These are phyloP conservation scores for Bursaphelenchus okinawaensis DNA, from an alignment of 2,888 invertebrate genomes.

Conservation along the genomic window DNA sequence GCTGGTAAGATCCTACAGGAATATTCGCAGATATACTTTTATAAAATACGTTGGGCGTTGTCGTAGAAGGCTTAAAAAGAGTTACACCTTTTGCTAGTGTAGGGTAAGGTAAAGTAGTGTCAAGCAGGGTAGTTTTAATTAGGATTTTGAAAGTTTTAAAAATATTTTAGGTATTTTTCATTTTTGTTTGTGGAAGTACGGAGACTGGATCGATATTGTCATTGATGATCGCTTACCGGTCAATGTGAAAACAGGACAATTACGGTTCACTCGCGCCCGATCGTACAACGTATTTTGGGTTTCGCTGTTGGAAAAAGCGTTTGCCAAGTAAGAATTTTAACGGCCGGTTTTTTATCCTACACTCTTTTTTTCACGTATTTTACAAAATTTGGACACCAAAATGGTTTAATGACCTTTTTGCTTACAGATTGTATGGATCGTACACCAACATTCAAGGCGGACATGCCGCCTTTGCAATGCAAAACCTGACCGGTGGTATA, in stretches of 20 bases:
- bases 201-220: slow-evolving; percentile 6
- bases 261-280: slow-evolving; percentile 7
- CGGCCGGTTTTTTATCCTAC: too few relatives aligned
- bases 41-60: too few relatives aligned
- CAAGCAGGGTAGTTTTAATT: not conserved
- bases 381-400: too few relatives aligned
- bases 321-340: slow-evolving; percentile 11
- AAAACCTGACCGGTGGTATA: slow-evolving; percentile 12
- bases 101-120: too few relatives aligned
- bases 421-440: slow-evolving; percentile 3
- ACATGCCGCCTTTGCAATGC: slow-evolving; percentile 11
- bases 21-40: too few relatives aligned
- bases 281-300: slow-evolving; percentile 7
- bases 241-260: slow-evolving; percentile 1
- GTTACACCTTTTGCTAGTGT: too few relatives aligned
- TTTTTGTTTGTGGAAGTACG: slow-evolving; percentile 12
- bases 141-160: not conserved
- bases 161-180: slow-evolving; percentile 8
- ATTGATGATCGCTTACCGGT: slow-evolving; percentile 11
- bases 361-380: too few relatives aligned
- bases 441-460: slow-evolving; percentile 13
- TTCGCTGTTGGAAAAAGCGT: slow-evolving; percentile 13
- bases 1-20: slow-evolving; percentile 3
- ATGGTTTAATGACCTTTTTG: too few relatives aligned
- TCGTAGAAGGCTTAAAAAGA: too few relatives aligned